phyloP scores from a whole-genome alignment of 1,140 invertebrate species.

The Calliopsis andreniformis region DNA sequence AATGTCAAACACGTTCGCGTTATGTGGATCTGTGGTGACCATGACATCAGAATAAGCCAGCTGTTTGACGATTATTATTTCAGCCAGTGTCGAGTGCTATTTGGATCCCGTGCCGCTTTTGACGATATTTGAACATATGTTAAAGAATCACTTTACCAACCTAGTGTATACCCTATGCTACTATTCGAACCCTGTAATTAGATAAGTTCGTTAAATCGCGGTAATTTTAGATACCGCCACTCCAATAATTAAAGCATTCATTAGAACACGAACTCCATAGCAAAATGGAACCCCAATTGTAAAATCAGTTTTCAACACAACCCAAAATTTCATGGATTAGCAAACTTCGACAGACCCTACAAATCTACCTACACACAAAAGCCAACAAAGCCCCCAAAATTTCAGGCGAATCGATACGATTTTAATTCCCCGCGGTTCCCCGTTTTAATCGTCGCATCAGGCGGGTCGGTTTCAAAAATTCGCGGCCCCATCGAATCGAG shows the following conservation, averaged over 20 bases:
- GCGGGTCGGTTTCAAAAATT: constrained; percentile 21
- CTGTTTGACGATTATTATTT: constrained; percentile 47
- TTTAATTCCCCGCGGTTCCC: constrained; percentile 45
- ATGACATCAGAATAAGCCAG: constrained; percentile 31
- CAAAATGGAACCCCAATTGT: no score
- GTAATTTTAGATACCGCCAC: no score
- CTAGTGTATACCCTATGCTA: no score
- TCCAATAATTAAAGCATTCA: no score
- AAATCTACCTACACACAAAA: no score
- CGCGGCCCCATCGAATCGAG: constrained; percentile 14
- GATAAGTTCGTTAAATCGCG: no score
- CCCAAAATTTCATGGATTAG: no score
- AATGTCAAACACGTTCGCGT: constrained; percentile 73
- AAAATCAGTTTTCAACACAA: no score
- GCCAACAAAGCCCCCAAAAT: not conserved
- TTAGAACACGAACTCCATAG: no score
- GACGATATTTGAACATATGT: not conserved
- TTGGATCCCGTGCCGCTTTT: not conserved
- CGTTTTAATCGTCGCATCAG: constrained; percentile 25
- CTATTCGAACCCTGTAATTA: no score
- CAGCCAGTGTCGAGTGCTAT: constrained; percentile 6
- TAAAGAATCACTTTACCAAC: not conserved
- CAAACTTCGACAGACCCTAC: no score
- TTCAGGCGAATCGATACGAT: constrained; percentile 26
- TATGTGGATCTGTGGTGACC: constrained; percentile 56